phyloP scores from a whole-genome alignment of 1,140 invertebrate species.

The Potamilus streckersoni region DNA sequence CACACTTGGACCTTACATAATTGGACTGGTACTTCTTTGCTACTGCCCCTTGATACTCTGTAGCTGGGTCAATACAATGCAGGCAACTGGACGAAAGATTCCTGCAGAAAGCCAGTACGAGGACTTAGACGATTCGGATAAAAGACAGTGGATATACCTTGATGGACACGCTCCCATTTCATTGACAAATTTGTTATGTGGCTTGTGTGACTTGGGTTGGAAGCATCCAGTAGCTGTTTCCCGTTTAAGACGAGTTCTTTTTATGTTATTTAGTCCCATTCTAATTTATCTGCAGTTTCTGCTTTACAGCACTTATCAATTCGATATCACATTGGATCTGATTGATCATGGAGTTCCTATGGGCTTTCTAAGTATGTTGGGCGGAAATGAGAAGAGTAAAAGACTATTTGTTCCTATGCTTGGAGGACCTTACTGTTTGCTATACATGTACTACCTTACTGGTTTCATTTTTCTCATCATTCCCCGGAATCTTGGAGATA shows the following conservation, averaged over 20 bases:
- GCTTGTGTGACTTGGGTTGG: constrained; percentile 11
- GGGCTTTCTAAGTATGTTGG: constrained; percentile 23
- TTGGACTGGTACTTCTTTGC: constrained; percentile 7
- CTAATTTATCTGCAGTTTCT: constrained; percentile 13
- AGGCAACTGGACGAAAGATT: not conserved
- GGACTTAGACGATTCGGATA: not conserved
- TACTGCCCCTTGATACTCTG: constrained; percentile 17
- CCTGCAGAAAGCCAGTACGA: not conserved
- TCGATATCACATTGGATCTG: constrained; percentile 9
- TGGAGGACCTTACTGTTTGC: constrained; percentile 14
- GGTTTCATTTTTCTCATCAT: constrained; percentile 15
- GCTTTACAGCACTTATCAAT: constrained; percentile 6
- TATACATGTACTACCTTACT: constrained; percentile 4
- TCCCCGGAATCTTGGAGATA: not conserved
- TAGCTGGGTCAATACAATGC: not conserved
- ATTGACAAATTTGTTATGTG: constrained; percentile 8
- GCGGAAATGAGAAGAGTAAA: constrained; percentile 16
- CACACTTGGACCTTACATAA: constrained; percentile 8
- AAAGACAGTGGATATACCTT: constrained; percentile 3
- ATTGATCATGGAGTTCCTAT: constrained; percentile 16
- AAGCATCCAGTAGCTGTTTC: constrained; percentile 17
- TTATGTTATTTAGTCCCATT: constrained; percentile 8
- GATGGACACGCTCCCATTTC: constrained; percentile 19
- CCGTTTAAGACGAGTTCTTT: constrained; percentile 2
- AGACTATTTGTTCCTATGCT: constrained; percentile 11